Evolutionary conservation across 1,140 invertebrate genomes (phyloP), one percentile per base, ranked within the genome.

Genomic region (Brachionus rubens): DNA sequence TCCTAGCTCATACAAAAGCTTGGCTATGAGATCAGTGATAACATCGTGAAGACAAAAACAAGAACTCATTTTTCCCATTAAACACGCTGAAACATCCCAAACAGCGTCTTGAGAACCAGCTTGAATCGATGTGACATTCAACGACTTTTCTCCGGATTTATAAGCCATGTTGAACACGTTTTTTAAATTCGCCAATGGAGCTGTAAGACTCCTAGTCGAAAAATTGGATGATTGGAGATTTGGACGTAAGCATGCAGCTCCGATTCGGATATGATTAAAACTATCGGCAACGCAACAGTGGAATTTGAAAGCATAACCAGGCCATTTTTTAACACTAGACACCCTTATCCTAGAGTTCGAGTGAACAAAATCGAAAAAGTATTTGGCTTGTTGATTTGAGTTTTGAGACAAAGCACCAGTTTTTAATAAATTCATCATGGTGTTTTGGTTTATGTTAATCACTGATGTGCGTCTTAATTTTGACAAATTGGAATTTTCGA

Each of bases 21-120:
- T 48, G 1, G 21, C 68, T 72, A 50, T 43, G 4, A 33, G 0
- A 19, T 72, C 68, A 72, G 28, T 50, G 3, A 72, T 24, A 21
- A 24, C 28, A 72, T 72, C 68, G 41, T 72, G 68, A 12, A 72
- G 26, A 6, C 48, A 21, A 72, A 72, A 72, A 41, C 68, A 72
- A 14, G 46, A 72, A 6, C 68, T 54, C 68, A 72, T 50, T 56
- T 75, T 47, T 9, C 72, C 72, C 0, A 12, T 40, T n/a, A 75
- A 12, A 56, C 72, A 41, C 24, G 72, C 47, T 30, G 72, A 56
- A 7, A 7, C 6, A 26, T 54, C 50, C 48, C 48, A 75, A 30
- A 75, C 12, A 16, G 72, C 56, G 16, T 75, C 72, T 41, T 56
- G 72, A 0, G 48, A 75, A 30, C 48, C 48, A 24, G 50, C n/a